phyloP scores from a whole-genome alignment of 2,888 invertebrate species.

The Andrena minutula region DNA sequence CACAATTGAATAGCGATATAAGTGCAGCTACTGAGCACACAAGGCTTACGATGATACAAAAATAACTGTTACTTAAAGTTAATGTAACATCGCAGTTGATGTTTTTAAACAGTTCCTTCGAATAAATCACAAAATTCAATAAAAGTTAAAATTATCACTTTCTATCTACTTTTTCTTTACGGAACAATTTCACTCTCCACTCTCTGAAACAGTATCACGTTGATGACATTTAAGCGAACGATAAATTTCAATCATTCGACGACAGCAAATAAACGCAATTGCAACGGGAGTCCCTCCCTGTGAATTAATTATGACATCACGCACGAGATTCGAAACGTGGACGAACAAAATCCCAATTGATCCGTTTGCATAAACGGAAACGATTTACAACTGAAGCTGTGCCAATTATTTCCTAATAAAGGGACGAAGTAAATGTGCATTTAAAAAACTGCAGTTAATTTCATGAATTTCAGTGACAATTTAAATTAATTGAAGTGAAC shows the following conservation, averaged over 20 bases:
- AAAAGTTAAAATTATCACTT: not conserved
- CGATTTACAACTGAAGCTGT: not conserved
- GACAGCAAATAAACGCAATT: slow-evolving; percentile 19
- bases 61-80: too few species aligned
- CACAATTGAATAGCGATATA: too few species aligned
- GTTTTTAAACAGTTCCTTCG: not conserved
- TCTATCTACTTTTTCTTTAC: not conserved
- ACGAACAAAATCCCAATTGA: not conserved
- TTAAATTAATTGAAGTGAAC: too few species aligned
- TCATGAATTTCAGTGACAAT: not conserved
- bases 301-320: slow-evolving; percentile 25
- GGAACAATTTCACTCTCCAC: not conserved
- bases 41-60: too few species aligned
- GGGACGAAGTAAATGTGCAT: not conserved
- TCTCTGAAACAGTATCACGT: not conserved
- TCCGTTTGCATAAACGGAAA: not conserved
- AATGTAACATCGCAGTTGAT: too few species aligned
- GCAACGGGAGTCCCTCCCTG: slow-evolving; percentile 6
- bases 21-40: too few species aligned
- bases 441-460: not conserved
- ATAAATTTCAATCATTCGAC: slow-evolving; percentile 7
- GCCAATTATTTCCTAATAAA: not conserved
- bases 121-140: not conserved
- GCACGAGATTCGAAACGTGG: not conserved
- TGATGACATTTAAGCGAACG: slow-evolving; percentile 10